Conservation (phyloP, 2,888 invertebrate species). For the Iphiclides podalirius region DNA sequence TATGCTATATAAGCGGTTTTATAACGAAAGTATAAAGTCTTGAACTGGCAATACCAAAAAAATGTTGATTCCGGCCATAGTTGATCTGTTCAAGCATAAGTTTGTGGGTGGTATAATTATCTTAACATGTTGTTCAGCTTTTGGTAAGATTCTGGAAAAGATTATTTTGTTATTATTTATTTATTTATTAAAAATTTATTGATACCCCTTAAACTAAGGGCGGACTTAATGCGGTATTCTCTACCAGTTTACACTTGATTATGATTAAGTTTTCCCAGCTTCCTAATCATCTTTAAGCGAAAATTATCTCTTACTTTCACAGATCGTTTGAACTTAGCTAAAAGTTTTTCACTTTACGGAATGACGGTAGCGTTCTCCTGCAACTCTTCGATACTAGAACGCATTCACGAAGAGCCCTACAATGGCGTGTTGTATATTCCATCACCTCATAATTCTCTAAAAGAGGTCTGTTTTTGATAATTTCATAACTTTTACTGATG, state of each 20-base stretch:
- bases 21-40: neutral
- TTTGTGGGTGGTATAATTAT: constrained; percentile 50
- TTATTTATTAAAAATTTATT: no score
- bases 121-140: constrained; percentile 47
- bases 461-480: constrained; percentile 33
- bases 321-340: constrained; percentile 49
- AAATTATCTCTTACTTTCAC: no score
- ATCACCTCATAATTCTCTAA: constrained; percentile 29
- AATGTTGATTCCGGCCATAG: constrained; percentile 44
- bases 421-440: constrained; percentile 54
- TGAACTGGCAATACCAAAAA: constrained; percentile 9
- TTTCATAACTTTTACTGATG: no score
- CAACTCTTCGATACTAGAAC: constrained; percentile 34
- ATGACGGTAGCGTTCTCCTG: constrained; percentile 45
- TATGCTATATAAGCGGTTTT: neutral
- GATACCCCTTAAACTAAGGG: no score
- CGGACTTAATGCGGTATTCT: no score
- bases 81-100: constrained; percentile 53
- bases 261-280: no score
- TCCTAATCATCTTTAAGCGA: no score
- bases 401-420: constrained; percentile 32
- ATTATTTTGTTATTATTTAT: no score
- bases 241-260: no score
- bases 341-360: constrained; percentile 41
- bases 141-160: constrained; percentile 47